Evolutionary conservation across 1,140 invertebrate genomes (phyloP).

Genomic region (Lasioglossum albipes): DNA sequence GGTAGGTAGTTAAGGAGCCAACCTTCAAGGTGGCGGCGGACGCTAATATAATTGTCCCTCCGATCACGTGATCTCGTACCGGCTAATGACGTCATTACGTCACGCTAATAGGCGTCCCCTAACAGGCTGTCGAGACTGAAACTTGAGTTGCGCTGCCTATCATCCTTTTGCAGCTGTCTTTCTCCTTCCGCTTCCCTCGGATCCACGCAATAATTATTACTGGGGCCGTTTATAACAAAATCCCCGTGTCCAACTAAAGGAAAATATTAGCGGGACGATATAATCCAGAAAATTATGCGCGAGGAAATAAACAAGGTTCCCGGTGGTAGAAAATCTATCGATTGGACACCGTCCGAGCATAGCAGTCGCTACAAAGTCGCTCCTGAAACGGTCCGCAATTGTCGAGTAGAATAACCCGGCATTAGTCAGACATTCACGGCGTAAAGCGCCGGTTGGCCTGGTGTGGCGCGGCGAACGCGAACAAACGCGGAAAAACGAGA

Average conservation of each 20-base stretch:
- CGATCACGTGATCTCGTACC: constrained; percentile 64
- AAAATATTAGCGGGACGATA: no score
- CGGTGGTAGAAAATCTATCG: no score
- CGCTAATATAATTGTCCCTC: constrained; percentile 64
- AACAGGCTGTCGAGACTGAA: constrained; percentile 55
- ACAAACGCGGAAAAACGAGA: no score
- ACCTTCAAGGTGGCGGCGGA: constrained; percentile 58
- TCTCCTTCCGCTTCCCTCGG: neutral
- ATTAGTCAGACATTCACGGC: no score
- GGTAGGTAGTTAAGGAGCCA: constrained; percentile 55
- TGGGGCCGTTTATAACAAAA: neutral
- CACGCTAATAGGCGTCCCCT: constrained; percentile 68
- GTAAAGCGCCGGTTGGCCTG: no score
- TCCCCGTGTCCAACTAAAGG: no score
- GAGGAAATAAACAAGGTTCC: neutral
- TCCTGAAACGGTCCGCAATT: no score
- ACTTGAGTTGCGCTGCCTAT: constrained; percentile 40
- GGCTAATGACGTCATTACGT: constrained; percentile 73
- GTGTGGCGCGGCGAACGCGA: no score
- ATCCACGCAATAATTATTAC: neutral
- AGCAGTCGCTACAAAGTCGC: no score
- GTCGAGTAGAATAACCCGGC: no score
- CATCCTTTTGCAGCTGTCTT: neutral
- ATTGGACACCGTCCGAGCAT: no score
- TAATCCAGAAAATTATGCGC: neutral